These are phyloP conservation scores for Mastomys natalensis DNA, from an alignment of 2,113 vertebrate genomes.

Conservation along the genomic window DNA sequence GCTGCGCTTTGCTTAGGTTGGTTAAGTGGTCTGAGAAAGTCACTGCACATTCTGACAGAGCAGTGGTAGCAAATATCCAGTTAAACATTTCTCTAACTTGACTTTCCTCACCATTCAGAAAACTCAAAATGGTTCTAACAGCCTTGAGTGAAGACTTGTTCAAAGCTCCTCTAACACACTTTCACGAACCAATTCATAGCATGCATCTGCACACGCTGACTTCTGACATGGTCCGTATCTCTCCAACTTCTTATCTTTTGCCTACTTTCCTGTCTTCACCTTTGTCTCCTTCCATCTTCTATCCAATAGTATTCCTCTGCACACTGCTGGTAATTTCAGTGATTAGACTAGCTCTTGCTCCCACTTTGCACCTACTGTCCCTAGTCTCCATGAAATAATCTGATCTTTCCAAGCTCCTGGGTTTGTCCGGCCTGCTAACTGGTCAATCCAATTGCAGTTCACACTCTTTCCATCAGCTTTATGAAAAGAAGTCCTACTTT, in stretches of 20 bases:
- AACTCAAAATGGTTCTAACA: not conserved
- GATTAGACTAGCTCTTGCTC: not conserved
- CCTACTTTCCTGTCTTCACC: slow-evolving; percentile 32
- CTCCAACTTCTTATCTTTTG: not conserved
- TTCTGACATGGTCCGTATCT: not conserved
- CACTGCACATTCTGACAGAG: not conserved
- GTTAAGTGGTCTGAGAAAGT: not conserved
- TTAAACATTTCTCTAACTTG: not conserved
- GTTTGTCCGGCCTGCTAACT: slow-evolving; percentile 9
- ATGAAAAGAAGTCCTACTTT: slow-evolving; percentile 52
- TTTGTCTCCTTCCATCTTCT: slow-evolving; percentile 35
- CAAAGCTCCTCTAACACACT: not conserved
- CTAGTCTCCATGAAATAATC: slow-evolving; percentile 34
- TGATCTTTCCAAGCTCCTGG: slow-evolving; percentile 28
- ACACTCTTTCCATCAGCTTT: slow-evolving; percentile 45
- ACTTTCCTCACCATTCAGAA: not conserved
- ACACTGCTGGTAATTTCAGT: not conserved
- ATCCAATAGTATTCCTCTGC: not conserved
- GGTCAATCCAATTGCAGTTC: not conserved
- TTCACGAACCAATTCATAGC: slow-evolving; percentile 7
- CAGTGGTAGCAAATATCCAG: not conserved
- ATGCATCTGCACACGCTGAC: not conserved
- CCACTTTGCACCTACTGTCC: slow-evolving; percentile 44
- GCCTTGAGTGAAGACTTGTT: not conserved
- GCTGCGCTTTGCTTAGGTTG: not conserved